Conservation (phyloP, 2,113 vertebrate genomes). For the Pyxicephalus adspersus region DNA sequence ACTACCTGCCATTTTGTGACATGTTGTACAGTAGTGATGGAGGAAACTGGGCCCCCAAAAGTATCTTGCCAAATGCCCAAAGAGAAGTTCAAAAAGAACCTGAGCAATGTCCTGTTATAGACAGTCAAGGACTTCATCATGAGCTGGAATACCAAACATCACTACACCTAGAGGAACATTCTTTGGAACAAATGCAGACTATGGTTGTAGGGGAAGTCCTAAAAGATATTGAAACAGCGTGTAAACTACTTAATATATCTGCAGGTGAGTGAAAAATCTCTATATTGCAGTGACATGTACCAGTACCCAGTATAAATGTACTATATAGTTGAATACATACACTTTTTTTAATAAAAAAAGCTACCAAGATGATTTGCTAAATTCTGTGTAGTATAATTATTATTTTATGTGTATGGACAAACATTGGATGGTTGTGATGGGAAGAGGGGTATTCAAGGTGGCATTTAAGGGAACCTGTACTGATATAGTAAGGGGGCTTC, state of each 20-base stretch:
- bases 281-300: no score
- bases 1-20: conserved; percentile 91
- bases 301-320: no score
- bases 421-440: no score
- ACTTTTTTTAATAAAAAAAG: no score
- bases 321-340: no score
- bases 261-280: conserved; percentile 75
- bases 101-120: conserved; percentile 93
- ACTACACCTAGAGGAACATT: conserved; percentile 84
- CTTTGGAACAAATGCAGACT: conserved; percentile 94
- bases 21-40: conserved; percentile 83
- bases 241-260: conserved; percentile 93
- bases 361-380: no score
- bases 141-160: conserved; percentile 76
- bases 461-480: no score
- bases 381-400: no score
- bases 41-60: conserved; percentile 76
- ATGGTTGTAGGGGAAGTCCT: conserved; percentile 97
- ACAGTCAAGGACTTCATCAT: conserved; percentile 85
- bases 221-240: conserved; percentile 96
- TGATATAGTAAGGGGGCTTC: no score
- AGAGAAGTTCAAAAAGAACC: conserved; percentile 77
- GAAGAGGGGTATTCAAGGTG: no score
- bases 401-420: no score
- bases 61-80: conserved; percentile 51